Evolutionary conservation across 2,113 vertebrate genomes (phyloP), one percentile per base, ranked within the genome.

Genomic region (Melanocharis versteri): DNA sequence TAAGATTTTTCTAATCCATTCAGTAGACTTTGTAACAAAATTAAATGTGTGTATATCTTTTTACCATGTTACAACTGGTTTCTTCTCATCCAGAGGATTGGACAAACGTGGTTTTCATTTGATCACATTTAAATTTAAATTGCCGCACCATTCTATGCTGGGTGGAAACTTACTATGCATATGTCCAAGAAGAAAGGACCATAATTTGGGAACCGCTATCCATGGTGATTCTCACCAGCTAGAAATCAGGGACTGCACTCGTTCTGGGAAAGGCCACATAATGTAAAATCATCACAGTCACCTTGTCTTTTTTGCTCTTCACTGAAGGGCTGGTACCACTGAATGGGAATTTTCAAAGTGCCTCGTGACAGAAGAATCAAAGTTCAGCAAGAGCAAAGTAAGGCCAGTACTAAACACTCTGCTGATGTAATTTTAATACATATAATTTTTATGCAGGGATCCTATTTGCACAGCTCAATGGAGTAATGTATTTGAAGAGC

Each of bases 71-170:
- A 78, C 68, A 96, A 73, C 50, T 92, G 33, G 44, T 83, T 90
- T 94, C 35, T 66, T 77, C 58, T 58, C 42, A 73, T 66, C 56
- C 51, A 83, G 35, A 83, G 15, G 35, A 90, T 2, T 53, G 72
- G 71, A 83, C 42, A 83, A 94, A 90, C 10, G 17, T 68, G 68
- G 16, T 83, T 93, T 93, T 86, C 47, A 94, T 94, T 88, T 92
- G 83, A 72, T 51, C 33, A 71, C 35, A 89, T 94, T 91, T 93
- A 84, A 84, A 68, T 91, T 89, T 79, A 88, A 93, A 93, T 93
- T 86, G 27, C 56, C 51, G 81, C 75, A 70, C 42, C 7, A 2
- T 85, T 91, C 75, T 71, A 18, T 70, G 60, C 51, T 92, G 85
- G 20, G 7, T 88, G 37, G 80, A 88, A 93, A 93, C 64, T 81